phyloP scores from a whole-genome alignment of 2,888 invertebrate species.

The Caenorhabditis zanzibari region DNA sequence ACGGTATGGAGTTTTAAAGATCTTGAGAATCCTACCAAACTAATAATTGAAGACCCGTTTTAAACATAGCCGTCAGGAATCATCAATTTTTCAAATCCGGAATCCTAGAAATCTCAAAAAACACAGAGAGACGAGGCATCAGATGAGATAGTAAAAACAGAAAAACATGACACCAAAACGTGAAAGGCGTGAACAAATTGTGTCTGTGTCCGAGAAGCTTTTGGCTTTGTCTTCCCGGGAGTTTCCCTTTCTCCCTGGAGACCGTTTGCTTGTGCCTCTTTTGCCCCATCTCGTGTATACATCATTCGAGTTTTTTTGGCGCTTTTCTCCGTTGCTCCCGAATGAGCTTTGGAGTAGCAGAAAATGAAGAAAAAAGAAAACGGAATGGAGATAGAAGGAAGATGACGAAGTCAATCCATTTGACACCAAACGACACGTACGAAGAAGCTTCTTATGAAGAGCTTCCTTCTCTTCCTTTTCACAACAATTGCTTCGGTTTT shows the following conservation, averaged over 20 bases:
- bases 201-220: slow-evolving; percentile 47
- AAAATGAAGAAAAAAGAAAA: slow-evolving; percentile 23
- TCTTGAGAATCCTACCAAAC: no score
- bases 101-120: not conserved
- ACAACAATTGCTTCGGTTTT: slow-evolving; percentile 47
- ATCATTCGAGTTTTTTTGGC: slow-evolving; percentile 61
- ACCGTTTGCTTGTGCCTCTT: slow-evolving; percentile 45
- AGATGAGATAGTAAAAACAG: slow-evolving; percentile 41
- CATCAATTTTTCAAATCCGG: not conserved
- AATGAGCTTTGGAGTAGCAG: slow-evolving; percentile 25
- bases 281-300: slow-evolving; percentile 55
- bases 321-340: slow-evolving; percentile 19
- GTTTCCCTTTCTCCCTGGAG: slow-evolving; percentile 54
- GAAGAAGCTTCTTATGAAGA: slow-evolving; percentile 52
- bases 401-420: slow-evolving; percentile 38
- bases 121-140: slow-evolving; percentile 6
- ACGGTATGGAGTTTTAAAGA: no score
- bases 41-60: no score
- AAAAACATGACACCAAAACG: slow-evolving; percentile 54
- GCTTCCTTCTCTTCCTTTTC: not conserved
- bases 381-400: slow-evolving; percentile 8
- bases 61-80: no score
- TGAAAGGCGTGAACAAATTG: slow-evolving; percentile 59
- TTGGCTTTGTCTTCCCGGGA: slow-evolving; percentile 25
- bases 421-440: slow-evolving; percentile 46